Conservation (phyloP, 2,797 vertebrate species). For the Capromys pilorides region DNA sequence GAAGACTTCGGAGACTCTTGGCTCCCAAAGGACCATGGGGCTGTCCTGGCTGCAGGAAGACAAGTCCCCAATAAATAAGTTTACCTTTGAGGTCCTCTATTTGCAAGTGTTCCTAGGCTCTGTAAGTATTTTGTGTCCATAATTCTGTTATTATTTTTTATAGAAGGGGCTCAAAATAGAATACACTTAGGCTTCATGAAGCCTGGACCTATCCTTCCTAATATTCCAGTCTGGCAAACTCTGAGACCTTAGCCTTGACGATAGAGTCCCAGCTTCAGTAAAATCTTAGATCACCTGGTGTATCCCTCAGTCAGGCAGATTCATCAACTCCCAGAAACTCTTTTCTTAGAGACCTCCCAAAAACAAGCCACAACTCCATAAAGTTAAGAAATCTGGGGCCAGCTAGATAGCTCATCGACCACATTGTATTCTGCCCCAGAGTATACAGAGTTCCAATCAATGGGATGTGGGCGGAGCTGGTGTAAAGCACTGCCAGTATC, state of each 20-base stretch:
- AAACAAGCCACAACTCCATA: neutral
- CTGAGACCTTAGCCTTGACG: neutral
- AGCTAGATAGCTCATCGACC: too few species aligned
- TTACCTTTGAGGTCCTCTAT: neutral
- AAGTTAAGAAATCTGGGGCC: neutral
- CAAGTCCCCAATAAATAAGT: neutral
- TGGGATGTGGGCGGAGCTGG: neutral
- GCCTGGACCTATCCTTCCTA: neutral
- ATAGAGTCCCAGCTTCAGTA: neutral
- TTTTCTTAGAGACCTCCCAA: neutral
- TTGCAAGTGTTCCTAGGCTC: neutral
- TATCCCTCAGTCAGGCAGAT: neutral
- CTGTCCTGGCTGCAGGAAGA: neutral
- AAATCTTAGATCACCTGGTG: neutral
- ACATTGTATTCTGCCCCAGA: too few species aligned
- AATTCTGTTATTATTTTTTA: conserved; percentile 20
- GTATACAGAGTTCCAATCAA: neutral
- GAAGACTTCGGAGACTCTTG: neutral
- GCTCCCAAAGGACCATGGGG: neutral
- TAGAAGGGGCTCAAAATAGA: neutral
- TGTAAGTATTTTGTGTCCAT: neutral
- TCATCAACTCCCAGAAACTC: neutral
- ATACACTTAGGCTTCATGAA: neutral
- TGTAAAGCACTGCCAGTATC: neutral
- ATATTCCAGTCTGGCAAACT: neutral